Percentiles rank a stretch among this genome's conserved stretches.
Evolutionary conservation across 2,797 vertebrate genomes (phyloP).

Genomic region (Sparus aurata): DNA sequence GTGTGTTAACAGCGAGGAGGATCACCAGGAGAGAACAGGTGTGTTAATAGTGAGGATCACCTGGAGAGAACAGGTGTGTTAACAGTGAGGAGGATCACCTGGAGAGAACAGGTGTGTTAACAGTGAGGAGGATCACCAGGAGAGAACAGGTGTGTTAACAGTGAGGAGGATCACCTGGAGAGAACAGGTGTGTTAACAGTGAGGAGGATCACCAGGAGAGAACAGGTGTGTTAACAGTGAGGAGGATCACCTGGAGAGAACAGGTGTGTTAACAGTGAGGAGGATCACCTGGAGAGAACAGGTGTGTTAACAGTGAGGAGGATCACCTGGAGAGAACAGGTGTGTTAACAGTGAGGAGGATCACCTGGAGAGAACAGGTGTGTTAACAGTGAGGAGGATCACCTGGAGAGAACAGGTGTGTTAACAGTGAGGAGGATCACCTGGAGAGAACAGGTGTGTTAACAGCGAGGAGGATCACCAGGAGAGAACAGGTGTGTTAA

Average conservation of each 20-base stretch:
- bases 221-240: background rate
- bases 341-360: too few relatives aligned
- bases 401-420: too few relatives aligned
- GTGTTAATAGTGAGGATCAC: conserved; percentile 91
- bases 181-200: too few relatives aligned
- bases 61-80: conserved; percentile 73
- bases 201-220: conserved; percentile 92
- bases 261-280: too few relatives aligned
- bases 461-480: background rate
- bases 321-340: background rate
- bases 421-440: too few relatives aligned
- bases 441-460: conserved; percentile 73
- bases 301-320: background rate
- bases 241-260: background rate
- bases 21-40: background rate
- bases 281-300: conserved; percentile 90
- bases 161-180: background rate
- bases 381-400: background rate
- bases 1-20: background rate
- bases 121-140: conserved; percentile 95
- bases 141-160: background rate
- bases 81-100: background rate
- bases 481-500: too few relatives aligned
- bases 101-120: too few relatives aligned
- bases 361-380: conserved; percentile 87